These are phyloP conservation scores for Apodemus agrarius DNA, from an alignment of 2,797 vertebrate genomes.

Conservation along the genomic window DNA sequence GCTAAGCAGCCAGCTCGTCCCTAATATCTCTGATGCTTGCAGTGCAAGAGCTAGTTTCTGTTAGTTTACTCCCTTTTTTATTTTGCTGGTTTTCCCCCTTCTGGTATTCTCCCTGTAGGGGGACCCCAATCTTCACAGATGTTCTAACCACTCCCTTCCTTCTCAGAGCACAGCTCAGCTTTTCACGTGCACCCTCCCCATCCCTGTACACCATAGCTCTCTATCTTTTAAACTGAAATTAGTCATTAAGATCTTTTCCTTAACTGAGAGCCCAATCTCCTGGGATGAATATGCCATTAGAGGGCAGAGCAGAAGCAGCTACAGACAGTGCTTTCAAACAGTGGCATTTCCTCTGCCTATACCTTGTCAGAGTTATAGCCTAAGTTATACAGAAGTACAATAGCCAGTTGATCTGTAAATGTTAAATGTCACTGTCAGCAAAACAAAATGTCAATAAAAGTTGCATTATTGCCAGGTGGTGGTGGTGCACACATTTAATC, in stretches of 20 bases:
- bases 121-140: background rate
- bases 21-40: background rate
- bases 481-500: background rate
- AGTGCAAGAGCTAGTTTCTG: background rate
- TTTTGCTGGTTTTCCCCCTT: background rate
- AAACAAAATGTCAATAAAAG: background rate
- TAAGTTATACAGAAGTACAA: slow-evolving; percentile 29
- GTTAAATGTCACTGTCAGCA: background rate
- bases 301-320: slow-evolving; percentile 63
- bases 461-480: background rate
- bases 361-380: background rate
- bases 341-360: background rate
- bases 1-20: background rate
- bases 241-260: background rate
- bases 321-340: background rate
- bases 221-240: background rate
- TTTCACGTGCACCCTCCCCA: background rate
- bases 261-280: background rate
- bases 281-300: slow-evolving; percentile 44
- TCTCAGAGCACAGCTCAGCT: background rate
- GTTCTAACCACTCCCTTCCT: background rate
- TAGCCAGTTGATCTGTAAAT: slow-evolving; percentile 14
- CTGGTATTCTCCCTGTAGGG: background rate
- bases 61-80: background rate
- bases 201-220: background rate